Evolutionary conservation across 23 tunicate species (phyloP).

Genomic region (Phallusia fumigata): DNA sequence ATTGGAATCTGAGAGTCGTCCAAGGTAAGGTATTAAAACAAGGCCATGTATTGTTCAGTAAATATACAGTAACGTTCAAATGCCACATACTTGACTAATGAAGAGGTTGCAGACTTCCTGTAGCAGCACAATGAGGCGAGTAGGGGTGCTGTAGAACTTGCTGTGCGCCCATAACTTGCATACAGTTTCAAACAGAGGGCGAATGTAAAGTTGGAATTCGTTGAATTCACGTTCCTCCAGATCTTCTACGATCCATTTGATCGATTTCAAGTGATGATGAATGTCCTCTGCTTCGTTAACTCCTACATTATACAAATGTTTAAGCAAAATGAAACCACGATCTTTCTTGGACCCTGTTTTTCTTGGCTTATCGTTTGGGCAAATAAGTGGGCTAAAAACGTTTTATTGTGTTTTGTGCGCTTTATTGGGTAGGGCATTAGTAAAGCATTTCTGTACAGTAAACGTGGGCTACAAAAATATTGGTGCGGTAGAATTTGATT

Average conservation of each 20-base stretch:
- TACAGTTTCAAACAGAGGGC: constrained; percentile 54
- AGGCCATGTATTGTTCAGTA: no score
- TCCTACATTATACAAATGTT: constrained; percentile 25
- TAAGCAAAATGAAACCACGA: not conserved
- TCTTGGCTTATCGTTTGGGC: no score
- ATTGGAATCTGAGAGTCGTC: no score
- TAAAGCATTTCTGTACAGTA: no score
- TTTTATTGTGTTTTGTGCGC: no score
- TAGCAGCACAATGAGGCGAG: constrained; percentile 74
- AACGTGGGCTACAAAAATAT: no score
- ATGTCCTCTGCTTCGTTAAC: constrained; percentile 84
- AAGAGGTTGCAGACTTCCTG: constrained; percentile 86
- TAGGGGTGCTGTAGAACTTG: constrained; percentile 63
- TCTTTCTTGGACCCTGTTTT: no score
- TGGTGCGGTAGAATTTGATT: no score
- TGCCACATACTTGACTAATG: constrained; percentile 62
- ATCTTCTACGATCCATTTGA: constrained; percentile 86
- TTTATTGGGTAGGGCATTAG: no score
- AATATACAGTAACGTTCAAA: not conserved
- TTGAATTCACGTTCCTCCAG: constrained; percentile 83
- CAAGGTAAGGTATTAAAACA: no score
- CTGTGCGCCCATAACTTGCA: constrained; percentile 91
- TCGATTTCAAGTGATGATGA: constrained; percentile 63
- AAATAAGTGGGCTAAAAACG: no score
- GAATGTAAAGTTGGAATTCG: constrained; percentile 54